Evolutionary conservation across 2,888 invertebrate genomes (phyloP).

Genomic region (Ectobius pallidus): DNA sequence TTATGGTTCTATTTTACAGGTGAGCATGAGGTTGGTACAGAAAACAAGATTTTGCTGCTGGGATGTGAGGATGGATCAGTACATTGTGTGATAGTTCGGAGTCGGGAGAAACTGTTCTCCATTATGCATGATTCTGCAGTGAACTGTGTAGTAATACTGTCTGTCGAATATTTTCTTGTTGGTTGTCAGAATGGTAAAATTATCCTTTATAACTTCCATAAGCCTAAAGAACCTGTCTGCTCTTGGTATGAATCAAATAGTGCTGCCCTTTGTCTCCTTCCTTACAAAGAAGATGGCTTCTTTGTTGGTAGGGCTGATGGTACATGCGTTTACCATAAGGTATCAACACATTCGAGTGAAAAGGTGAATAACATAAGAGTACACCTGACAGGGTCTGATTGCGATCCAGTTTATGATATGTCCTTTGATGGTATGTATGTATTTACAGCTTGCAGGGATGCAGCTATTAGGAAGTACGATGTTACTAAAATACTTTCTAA

Average conservation of each 20-base stretch:
- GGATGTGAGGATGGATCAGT: slow-evolving; percentile 68
- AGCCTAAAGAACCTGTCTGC: not conserved
- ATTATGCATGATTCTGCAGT: slow-evolving; percentile 59
- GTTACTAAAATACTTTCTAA: not conserved
- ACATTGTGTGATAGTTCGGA: slow-evolving; percentile 62
- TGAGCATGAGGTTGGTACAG: slow-evolving; percentile 64
- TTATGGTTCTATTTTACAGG: too few species aligned
- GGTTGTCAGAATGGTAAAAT: slow-evolving; percentile 69
- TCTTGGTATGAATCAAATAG: slow-evolving; percentile 63
- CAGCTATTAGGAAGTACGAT: slow-evolving; percentile 66
- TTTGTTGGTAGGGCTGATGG: slow-evolving; percentile 68
- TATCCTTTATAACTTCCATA: slow-evolving; percentile 33
- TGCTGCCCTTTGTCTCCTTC: slow-evolving; percentile 60
- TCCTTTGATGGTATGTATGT: slow-evolving; percentile 62
- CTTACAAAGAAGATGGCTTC: slow-evolving; percentile 60
- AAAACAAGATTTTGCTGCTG: slow-evolving; percentile 64
- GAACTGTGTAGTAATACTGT: slow-evolving; percentile 62
- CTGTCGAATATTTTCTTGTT: slow-evolving; percentile 56
- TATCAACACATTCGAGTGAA: slow-evolving; percentile 52
- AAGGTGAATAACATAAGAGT: slow-evolving; percentile 50
- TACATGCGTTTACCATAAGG: slow-evolving; percentile 61
- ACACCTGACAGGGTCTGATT: slow-evolving; percentile 72
- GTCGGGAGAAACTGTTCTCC: slow-evolving; percentile 57
- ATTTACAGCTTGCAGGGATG: slow-evolving; percentile 69
- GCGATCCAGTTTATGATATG: slow-evolving; percentile 70